phyloP scores from a whole-genome alignment of 2,113 vertebrate genomes.

The Colius striatus region DNA sequence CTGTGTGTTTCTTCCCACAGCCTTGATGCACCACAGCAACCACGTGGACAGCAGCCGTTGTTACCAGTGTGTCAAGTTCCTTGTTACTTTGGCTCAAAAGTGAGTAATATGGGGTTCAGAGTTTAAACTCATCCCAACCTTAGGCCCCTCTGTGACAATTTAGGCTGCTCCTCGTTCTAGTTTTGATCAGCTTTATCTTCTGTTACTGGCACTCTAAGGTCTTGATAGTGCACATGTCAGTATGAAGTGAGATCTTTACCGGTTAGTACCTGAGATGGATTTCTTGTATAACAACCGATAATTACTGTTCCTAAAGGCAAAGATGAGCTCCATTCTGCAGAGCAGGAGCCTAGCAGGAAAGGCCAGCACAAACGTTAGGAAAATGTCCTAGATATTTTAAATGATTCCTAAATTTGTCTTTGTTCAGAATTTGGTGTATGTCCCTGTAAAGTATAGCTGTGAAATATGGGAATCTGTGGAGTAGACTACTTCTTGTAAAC shows the following conservation, averaged over 20 bases:
- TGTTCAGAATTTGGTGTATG: neutral
- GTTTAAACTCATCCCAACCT: neutral
- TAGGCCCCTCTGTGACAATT: neutral
- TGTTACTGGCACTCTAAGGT: neutral
- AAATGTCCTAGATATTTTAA: neutral
- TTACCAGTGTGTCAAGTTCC: slow-evolving; percentile 99
- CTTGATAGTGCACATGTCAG: neutral
- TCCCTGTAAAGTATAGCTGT: neutral
- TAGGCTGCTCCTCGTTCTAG: neutral
- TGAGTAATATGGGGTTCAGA: slow-evolving; percentile 73
- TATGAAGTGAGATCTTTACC: neutral
- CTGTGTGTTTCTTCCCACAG: slow-evolving; percentile 68
- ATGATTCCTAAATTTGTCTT: neutral
- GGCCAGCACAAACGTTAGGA: neutral
- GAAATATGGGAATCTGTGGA: neutral
- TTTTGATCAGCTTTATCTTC: neutral
- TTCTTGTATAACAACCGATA: neutral
- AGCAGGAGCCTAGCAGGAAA: neutral
- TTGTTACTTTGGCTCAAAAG: slow-evolving; percentile 97
- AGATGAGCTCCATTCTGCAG: neutral
- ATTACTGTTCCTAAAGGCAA: neutral
- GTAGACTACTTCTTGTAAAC: neutral
- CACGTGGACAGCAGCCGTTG: slow-evolving; percentile 98
- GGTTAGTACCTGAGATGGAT: neutral
- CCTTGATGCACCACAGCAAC: slow-evolving; percentile 98